Percentiles rank a stretch among this genome's conserved stretches.
phyloP scores from a whole-genome alignment of 2,888 invertebrate genomes.

The Apantesis nais region DNA sequence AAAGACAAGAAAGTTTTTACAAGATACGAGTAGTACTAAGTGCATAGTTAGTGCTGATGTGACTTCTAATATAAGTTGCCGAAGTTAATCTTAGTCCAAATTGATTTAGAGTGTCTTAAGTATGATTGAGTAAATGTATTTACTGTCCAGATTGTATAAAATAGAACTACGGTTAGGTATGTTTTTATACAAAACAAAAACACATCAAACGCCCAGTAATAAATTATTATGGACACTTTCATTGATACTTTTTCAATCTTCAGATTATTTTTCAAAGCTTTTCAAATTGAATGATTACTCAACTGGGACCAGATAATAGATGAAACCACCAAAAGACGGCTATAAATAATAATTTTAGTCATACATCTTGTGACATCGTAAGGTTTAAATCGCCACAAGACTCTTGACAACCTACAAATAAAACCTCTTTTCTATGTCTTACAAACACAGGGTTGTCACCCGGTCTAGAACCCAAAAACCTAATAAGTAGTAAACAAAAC shows the following conservation, averaged over 20 bases:
- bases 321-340: not conserved
- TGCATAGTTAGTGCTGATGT: constrained; percentile 17
- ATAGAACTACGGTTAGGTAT: not conserved
- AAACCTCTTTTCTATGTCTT: not conserved
- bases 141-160: not conserved
- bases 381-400: not conserved
- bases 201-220: not conserved
- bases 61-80: constrained; percentile 31
- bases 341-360: not conserved
- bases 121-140: not conserved
- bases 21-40: constrained; percentile 9
- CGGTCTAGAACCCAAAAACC: constrained; percentile 3
- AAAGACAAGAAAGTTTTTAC: constrained; percentile 32
- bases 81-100: constrained; percentile 25
- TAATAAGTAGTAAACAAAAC: constrained; percentile 9
- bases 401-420: constrained; percentile 1
- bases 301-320: not conserved
- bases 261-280: not conserved
- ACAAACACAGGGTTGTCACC: not conserved
- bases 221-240: not conserved
- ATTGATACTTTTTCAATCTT: not conserved
- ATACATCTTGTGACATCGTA: not conserved
- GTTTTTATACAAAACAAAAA: not conserved
- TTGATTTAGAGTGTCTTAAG: constrained; percentile 17
- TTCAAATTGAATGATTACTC: not conserved